Percentiles rank a stretch among this genome's conserved stretches.
Conservation (phyloP, 2,797 vertebrate genomes). For the Lemur catta region DNA sequence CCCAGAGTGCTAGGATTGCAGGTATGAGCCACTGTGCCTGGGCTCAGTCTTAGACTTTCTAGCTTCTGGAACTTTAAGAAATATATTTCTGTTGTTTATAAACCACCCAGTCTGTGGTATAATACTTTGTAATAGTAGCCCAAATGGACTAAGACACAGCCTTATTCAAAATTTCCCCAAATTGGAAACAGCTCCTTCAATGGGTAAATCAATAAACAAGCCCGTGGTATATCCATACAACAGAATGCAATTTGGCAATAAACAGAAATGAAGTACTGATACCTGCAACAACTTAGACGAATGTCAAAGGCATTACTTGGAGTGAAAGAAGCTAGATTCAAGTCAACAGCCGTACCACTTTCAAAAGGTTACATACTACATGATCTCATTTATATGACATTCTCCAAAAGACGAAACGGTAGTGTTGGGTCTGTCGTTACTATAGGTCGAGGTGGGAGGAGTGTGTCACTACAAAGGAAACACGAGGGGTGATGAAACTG, state of each 20-base stretch:
- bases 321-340: neutral
- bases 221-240: neutral
- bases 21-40: neutral
- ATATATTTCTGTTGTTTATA: neutral
- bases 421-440: neutral
- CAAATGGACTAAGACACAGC: neutral
- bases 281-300: neutral
- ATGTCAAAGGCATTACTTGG: neutral
- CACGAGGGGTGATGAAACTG: neutral
- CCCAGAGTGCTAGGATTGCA: neutral
- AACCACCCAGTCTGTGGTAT: neutral
- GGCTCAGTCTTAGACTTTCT: neutral
- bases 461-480: constrained; percentile 66
- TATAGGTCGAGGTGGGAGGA: constrained; percentile 12
- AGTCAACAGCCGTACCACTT: no score
- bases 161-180: neutral
- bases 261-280: neutral
- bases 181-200: neutral
- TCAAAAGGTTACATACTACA: neutral
- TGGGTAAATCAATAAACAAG: neutral
- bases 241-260: neutral
- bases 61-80: neutral
- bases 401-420: constrained; percentile 22
- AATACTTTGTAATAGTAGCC: neutral
- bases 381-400: neutral